A percentile compares a stretch with the other conserved stretches of the same genome.
These are phyloP conservation scores for Cerastis rubricosa DNA, from an alignment of 2,888 invertebrate species.

Conservation along the genomic window DNA sequence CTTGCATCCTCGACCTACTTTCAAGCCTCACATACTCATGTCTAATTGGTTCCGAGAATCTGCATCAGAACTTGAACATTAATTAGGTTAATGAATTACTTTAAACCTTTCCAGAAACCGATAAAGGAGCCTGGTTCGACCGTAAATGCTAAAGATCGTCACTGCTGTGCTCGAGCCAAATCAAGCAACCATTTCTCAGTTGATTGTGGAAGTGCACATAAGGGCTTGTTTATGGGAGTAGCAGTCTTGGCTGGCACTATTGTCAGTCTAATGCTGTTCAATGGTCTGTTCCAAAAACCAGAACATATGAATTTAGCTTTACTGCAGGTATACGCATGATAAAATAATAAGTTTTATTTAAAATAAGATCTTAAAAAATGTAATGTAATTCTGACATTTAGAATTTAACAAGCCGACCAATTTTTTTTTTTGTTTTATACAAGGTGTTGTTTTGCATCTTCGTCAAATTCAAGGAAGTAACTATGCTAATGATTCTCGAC, in stretches of 20 bases:
- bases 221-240: constrained; percentile 92
- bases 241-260: constrained; percentile 93
- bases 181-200: constrained; percentile 91
- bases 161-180: constrained; percentile 80
- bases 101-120: constrained; percentile 71
- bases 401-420: too few relatives aligned
- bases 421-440: too few relatives aligned
- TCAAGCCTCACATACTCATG: constrained; percentile 5
- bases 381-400: too few relatives aligned
- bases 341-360: not conserved
- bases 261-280: constrained; percentile 93
- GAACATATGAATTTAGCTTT: constrained; percentile 91
- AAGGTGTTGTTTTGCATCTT: too few relatives aligned
- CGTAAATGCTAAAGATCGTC: constrained; percentile 59
- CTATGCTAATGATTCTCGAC: too few relatives aligned
- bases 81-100: constrained; percentile 34
- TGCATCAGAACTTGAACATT: constrained; percentile 28
- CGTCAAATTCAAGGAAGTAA: too few relatives aligned
- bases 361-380: not conserved
- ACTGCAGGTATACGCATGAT: constrained; percentile 85
- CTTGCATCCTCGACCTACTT: constrained; percentile 39
- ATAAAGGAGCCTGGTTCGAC: constrained; percentile 59
- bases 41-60: constrained; percentile 33
- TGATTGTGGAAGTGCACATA: constrained; percentile 94
- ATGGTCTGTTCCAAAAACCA: constrained; percentile 91